Conservation (phyloP, 2,888 invertebrate species). For the Drosophila cracens region DNA sequence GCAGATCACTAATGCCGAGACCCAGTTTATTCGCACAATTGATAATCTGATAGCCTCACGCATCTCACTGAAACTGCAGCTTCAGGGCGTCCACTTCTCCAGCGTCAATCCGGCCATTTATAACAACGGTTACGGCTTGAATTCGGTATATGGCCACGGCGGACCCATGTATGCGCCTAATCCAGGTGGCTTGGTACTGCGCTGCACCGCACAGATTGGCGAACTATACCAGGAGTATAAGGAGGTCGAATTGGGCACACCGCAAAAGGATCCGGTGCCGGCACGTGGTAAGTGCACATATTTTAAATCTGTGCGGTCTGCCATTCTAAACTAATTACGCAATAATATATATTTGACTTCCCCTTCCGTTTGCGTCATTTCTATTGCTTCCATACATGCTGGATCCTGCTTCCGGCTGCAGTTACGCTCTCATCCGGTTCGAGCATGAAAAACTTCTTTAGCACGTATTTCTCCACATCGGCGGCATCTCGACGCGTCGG, state of each 20-base stretch:
- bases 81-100: slow-evolving; percentile 84
- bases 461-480: slow-evolving; percentile 80
- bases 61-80: slow-evolving; percentile 83
- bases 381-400: not conserved
- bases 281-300: slow-evolving; percentile 88
- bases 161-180: slow-evolving; percentile 72
- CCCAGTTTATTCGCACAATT: slow-evolving; percentile 83
- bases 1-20: slow-evolving; percentile 83
- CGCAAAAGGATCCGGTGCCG: slow-evolving; percentile 91
- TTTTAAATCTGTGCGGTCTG: not conserved
- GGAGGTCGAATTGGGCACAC: slow-evolving; percentile 89
- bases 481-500: slow-evolving; percentile 52
- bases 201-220: slow-evolving; percentile 90
- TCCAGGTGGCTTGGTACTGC: slow-evolving; percentile 88
- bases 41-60: slow-evolving; percentile 84
- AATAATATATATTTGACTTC: slow-evolving; percentile 59
- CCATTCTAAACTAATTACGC: slow-evolving; percentile 47
- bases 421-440: slow-evolving; percentile 83
- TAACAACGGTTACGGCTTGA: slow-evolving; percentile 62
- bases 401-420: slow-evolving; percentile 51
- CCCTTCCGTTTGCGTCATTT: slow-evolving; percentile 43
- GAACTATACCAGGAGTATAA: slow-evolving; percentile 89
- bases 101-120: slow-evolving; percentile 75
- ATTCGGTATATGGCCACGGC: slow-evolving; percentile 71
- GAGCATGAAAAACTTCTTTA: slow-evolving; percentile 81